Evolutionary conservation across 2,113 vertebrate genomes (phyloP).

Genomic region (Bubalus kerabau): DNA sequence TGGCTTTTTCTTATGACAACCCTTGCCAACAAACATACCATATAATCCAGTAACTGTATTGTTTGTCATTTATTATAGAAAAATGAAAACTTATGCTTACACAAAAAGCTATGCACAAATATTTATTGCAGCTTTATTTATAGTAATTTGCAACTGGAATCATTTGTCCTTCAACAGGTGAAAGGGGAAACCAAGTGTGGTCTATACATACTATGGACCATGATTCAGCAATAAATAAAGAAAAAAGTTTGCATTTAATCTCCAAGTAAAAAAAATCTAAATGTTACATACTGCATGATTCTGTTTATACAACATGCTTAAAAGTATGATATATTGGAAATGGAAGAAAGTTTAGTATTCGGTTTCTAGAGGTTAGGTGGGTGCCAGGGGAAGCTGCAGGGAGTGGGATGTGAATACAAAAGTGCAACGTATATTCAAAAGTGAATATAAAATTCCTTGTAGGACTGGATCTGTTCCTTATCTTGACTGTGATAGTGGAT

Average conservation of each 20-base stretch:
- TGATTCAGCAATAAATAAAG: not conserved
- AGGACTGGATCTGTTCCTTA: not conserved
- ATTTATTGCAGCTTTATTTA: not conserved
- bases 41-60: not conserved
- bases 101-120: not conserved
- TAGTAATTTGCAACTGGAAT: not conserved
- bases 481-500: not conserved
- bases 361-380: not conserved
- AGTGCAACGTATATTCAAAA: not conserved
- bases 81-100: not conserved
- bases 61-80: not conserved
- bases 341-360: not conserved
- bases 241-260: not conserved
- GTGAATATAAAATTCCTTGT: not conserved
- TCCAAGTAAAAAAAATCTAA: not conserved
- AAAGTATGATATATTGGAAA: not conserved
- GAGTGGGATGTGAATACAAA: not conserved
- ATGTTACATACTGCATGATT: not conserved
- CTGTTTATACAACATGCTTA: not conserved
- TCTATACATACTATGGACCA: not conserved
- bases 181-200: not conserved
- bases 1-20: not conserved
- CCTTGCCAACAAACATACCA: not conserved
- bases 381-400: not conserved
- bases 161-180: not conserved